Conservation (phyloP, 2,113 vertebrate species). For the Patagioenas fasciata region DNA sequence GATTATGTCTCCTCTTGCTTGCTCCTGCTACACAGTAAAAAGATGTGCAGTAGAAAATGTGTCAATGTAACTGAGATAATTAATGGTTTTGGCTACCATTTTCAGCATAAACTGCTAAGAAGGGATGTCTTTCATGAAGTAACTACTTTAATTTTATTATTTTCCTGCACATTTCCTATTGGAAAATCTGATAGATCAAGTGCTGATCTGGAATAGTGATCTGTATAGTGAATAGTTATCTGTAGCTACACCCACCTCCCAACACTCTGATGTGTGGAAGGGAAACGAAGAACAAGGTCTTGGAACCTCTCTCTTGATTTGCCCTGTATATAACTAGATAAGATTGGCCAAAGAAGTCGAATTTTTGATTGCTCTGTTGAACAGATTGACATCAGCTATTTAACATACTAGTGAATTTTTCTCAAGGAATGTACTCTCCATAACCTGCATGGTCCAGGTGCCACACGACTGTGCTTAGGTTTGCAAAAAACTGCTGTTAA, state of each 20-base stretch:
- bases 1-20: not conserved
- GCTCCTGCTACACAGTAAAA: not conserved
- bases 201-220: not conserved
- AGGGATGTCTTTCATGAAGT: not conserved
- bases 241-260: not conserved
- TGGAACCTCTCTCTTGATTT: not conserved
- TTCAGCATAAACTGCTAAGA: not conserved
- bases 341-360: not conserved
- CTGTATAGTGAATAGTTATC: not conserved
- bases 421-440: not conserved
- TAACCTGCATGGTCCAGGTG: not conserved
- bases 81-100: not conserved
- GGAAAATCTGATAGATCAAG: not conserved
- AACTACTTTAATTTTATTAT: not conserved
- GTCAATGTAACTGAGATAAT: not conserved
- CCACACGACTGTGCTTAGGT: rapidly evolving
- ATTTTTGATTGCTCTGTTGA: not conserved
- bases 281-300: not conserved
- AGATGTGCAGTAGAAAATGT: not conserved
- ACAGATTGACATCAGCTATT: not conserved
- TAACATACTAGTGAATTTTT: not conserved
- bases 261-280: not conserved
- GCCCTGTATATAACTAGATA: not conserved
- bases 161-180: not conserved
- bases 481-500: not conserved